Evolutionary conservation across 2,797 vertebrate genomes (phyloP).

Genomic region (Tolypeutes matacus): DNA sequence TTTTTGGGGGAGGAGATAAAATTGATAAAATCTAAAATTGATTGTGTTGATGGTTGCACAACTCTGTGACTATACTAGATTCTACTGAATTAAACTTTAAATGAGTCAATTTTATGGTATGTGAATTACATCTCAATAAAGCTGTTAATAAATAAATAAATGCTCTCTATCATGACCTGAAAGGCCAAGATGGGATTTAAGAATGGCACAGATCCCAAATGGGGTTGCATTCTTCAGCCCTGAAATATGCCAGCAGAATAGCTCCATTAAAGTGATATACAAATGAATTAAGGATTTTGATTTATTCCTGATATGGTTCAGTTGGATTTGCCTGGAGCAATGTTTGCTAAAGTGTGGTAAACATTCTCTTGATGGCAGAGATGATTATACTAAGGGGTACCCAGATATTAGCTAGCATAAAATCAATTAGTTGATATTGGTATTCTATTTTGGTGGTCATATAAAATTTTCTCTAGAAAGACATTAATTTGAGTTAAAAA

Average conservation of each 20-base stretch:
- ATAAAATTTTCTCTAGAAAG: not conserved
- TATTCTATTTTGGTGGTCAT: not conserved
- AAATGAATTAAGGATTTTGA: not conserved
- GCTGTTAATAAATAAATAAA: not conserved
- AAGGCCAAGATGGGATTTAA: not conserved
- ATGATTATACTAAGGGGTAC: not conserved
- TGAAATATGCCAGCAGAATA: not conserved
- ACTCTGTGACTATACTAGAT: not conserved
- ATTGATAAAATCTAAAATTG: not conserved
- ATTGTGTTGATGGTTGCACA: not conserved
- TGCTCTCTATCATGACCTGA: not conserved
- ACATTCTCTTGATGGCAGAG: not conserved
- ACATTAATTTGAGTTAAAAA: conserved; percentile 1
- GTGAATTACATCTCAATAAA: conserved; percentile 20
- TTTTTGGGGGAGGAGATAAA: not conserved
- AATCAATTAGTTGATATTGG: not conserved
- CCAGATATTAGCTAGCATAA: not conserved
- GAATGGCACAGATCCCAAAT: not conserved
- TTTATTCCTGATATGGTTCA: not conserved
- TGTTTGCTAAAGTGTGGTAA: not conserved
- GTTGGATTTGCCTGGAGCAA: not conserved
- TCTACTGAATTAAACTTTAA: not conserved
- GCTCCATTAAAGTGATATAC: not conserved
- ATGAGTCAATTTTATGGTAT: not conserved
- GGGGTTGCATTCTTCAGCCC: not conserved